Base-by-base conservation (phyloP, 2,113 vertebrate genomes). In the Dascyllus trimaculatus region DNA sequence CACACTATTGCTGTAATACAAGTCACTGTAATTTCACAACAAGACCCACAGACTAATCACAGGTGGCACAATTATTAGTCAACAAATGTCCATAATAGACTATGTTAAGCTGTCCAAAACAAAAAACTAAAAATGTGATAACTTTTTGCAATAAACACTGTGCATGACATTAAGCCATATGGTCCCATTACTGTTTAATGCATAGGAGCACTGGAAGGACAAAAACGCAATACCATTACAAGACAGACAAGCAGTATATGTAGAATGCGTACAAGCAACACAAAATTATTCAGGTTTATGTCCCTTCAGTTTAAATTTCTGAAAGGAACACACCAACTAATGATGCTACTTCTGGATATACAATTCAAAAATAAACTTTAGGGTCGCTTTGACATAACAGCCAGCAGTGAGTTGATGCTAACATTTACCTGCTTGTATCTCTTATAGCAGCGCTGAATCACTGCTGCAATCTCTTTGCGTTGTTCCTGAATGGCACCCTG, bases 391-490 rank as follows among this genome's bases (percentile, higher is more conserved):
- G 40, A 43, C 40, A 43, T 43, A 14, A 14, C 2, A 14, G 14
- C 2, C 2, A 43, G 38, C 11, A 43, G 14, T 26, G 19, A 7
- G 19, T 11, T 32, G 18, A 66, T 48, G 13, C 94, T 29, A 65
- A 59, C 45, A 49, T 85, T 82, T 95, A 99, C 98, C 98, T 99
- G 97, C 89, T 97, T 99, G 87, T 99, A 98, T 93, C 97, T 97
- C 85, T 98, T 96, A 94, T 98, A 98, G 91, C 97, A 99, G 85
- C 96, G 97, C 87, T 99, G 97, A 91, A 99, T 97, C 87, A 99
- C 97, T 80, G 97, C 96, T 0, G 96, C 96, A 32, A 97, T 97
- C 88, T 98, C 96, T 89, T 97, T 97, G 66, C 97, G 97, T 93
- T 98, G 97, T 81, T 99, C 97, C 93, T 96, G 95, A 91, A 98